Conservation (phyloP, 2,797 vertebrate species). For the Sarcophilus harrisii region DNA sequence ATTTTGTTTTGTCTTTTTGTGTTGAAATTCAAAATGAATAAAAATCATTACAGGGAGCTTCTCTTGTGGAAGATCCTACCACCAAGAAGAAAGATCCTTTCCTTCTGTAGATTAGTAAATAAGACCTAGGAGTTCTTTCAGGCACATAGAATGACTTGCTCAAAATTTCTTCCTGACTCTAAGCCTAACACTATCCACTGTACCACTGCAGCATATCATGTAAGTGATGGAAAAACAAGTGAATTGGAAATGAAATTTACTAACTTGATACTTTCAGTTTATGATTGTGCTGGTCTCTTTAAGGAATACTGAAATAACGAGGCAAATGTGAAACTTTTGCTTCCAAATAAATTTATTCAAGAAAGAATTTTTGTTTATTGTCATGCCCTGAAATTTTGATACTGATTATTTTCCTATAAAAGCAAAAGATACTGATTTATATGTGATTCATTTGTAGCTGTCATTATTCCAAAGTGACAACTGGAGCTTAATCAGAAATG, state of each 20-base stretch:
- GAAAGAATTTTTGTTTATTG: background rate
- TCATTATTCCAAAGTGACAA: background rate
- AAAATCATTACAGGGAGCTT: background rate
- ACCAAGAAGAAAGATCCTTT: background rate
- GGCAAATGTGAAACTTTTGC: background rate
- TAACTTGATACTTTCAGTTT: background rate
- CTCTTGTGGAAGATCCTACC: background rate
- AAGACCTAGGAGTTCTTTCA: background rate
- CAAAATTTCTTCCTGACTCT: background rate
- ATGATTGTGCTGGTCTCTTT: background rate
- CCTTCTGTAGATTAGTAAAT: background rate
- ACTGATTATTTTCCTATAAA: background rate
- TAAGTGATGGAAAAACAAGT: background rate
- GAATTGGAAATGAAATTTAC: background rate
- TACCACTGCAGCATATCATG: background rate
- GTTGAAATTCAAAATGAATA: background rate
- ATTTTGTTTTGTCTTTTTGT: background rate
- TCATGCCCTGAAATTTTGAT: background rate
- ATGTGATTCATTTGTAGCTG: background rate
- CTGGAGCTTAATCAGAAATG: background rate
- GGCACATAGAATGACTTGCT: background rate
- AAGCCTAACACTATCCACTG: background rate
- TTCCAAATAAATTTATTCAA: background rate
- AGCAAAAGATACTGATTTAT: background rate
- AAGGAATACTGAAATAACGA: background rate